A percentile compares a stretch with the other conserved stretches of the same genome.
Conservation (phyloP, 1,140 invertebrate species). For the Physella acuta region DNA sequence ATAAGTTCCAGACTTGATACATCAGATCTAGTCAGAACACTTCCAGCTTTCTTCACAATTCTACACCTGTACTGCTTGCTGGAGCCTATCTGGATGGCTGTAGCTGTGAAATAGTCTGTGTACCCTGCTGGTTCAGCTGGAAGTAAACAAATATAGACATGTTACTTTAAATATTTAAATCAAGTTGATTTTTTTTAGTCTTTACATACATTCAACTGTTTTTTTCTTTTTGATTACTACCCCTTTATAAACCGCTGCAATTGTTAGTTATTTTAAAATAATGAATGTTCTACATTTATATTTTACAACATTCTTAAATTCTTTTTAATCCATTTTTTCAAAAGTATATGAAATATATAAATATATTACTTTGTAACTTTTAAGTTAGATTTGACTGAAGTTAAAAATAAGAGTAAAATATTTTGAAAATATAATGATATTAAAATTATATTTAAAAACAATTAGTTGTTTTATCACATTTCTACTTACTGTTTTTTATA, state of each 20-base stretch:
- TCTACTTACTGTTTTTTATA: constrained; percentile 9
- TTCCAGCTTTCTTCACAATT: not conserved
- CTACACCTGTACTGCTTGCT: constrained; percentile 15
- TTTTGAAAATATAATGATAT: not conserved
- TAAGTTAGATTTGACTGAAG: not conserved
- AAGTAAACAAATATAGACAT: not conserved
- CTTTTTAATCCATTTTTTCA: no score
- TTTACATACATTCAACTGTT: no score
- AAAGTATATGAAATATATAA: not conserved
- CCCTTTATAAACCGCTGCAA: not conserved
- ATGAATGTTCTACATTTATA: not conserved
- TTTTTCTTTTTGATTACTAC: no score
- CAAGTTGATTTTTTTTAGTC: not conserved
- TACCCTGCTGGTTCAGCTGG: constrained; percentile 15
- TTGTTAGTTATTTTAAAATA: not conserved
- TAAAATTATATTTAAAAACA: not conserved
- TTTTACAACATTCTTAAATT: no score
- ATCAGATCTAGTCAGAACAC: not conserved
- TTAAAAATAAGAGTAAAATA: not conserved
- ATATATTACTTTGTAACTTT: not conserved
- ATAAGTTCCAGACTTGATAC: not conserved
- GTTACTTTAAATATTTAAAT: not conserved
- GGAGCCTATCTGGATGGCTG: not conserved
- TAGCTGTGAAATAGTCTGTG: not conserved
- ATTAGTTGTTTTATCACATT: not conserved